Evolutionary conservation across 2,113 vertebrate genomes (phyloP).

Genomic region (Ranitomeya imitator): DNA sequence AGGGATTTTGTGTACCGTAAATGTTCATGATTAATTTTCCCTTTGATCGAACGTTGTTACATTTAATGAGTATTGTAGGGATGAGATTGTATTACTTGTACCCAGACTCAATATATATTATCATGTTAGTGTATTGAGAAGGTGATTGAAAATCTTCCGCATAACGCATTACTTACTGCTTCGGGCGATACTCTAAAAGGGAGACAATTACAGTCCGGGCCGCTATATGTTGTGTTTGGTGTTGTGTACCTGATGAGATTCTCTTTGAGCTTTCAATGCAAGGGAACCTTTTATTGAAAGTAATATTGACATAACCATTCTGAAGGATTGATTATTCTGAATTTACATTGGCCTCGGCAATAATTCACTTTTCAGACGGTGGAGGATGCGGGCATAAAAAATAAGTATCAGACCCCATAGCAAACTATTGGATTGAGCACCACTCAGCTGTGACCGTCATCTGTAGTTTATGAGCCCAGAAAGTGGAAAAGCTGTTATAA

Average conservation of each 20-base stretch:
- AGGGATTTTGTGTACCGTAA: not conserved
- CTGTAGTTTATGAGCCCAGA: not conserved
- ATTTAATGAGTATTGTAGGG: conserved; percentile 19
- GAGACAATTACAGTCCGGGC: not conserved
- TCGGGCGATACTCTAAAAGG: not conserved
- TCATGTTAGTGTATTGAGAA: not conserved
- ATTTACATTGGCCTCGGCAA: not conserved
- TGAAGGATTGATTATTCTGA: not conserved
- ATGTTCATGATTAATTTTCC: conserved; percentile 7
- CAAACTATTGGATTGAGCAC: not conserved
- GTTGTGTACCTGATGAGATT: not conserved
- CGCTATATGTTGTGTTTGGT: not conserved
- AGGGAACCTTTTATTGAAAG: not conserved
- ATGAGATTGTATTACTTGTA: not conserved
- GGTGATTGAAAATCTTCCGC: not conserved
- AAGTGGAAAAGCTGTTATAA: not conserved
- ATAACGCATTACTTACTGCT: not conserved
- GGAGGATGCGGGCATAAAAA: not conserved
- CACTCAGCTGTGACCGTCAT: not conserved
- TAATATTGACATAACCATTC: not conserved
- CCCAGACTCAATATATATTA: not conserved
- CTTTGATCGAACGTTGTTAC: not conserved
- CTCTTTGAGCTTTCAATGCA: not conserved
- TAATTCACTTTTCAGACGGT: not conserved
- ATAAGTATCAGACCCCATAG: not conserved